Conservation (phyloP, 2,113 vertebrate species). For the Oryzias curvinotus region DNA sequence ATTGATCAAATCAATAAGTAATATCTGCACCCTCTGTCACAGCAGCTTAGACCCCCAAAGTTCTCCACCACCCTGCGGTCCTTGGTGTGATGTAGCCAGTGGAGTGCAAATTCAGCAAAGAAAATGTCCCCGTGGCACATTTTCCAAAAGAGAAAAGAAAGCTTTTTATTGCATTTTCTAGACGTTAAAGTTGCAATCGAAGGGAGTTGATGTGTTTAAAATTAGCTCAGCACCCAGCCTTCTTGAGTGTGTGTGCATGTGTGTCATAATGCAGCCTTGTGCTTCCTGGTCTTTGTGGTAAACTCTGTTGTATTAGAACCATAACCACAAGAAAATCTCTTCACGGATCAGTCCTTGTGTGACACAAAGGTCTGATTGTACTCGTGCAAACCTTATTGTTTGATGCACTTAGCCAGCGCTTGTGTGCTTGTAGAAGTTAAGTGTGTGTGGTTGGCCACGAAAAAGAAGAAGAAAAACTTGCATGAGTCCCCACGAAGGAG, state of each 20-base stretch:
- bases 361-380: slow-evolving; percentile 72
- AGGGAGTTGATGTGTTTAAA: slow-evolving; percentile 45
- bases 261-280: slow-evolving; percentile 33
- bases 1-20: too few relatives aligned
- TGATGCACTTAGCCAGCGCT: slow-evolving; percentile 51
- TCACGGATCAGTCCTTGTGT: slow-evolving; percentile 56
- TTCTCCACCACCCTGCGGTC: too few relatives aligned
- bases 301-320: slow-evolving; percentile 62
- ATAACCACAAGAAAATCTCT: slow-evolving; percentile 71
- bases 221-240: slow-evolving; percentile 21
- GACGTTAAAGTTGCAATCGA: slow-evolving; percentile 27
- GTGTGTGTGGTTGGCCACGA: slow-evolving; percentile 51
- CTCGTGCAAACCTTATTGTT: slow-evolving; percentile 63
- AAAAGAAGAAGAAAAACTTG: slow-evolving; percentile 1
- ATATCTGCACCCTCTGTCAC: too few relatives aligned
- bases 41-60: too few relatives aligned
- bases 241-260: slow-evolving; percentile 27
- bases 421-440: slow-evolving; percentile 37
- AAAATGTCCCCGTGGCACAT: too few relatives aligned
- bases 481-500: slow-evolving; percentile 27
- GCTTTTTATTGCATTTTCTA: slow-evolving; percentile 29
- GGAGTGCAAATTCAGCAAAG: too few relatives aligned
- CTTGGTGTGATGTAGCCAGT: too few relatives aligned
- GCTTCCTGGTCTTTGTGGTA: slow-evolving; percentile 60
- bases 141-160: too few relatives aligned